Percentiles rank a stretch among this genome's conserved stretches.
Conservation (phyloP, 2,797 vertebrate species). For the Tympanoctomys barrerae region DNA sequence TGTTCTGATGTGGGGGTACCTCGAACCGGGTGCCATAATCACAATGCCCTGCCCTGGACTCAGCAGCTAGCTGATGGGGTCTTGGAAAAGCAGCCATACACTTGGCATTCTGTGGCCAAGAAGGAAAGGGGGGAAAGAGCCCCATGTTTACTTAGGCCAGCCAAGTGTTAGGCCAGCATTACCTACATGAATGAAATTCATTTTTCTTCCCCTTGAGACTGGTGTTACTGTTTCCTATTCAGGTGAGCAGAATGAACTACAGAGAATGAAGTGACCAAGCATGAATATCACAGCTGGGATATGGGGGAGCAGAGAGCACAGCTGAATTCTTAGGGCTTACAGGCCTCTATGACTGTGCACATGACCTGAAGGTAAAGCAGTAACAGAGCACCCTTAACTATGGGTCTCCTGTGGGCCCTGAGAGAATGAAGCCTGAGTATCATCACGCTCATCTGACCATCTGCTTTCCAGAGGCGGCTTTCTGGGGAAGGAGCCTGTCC, state of each 20-base stretch:
- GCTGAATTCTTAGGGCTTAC: rapidly evolving
- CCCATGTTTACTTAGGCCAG: rapidly evolving
- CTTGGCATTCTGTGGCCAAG: neutral
- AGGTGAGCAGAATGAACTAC: neutral
- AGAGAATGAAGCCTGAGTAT: neutral
- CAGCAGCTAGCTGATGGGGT: rapidly evolving
- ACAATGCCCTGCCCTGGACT: neutral
- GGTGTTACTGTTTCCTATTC: neutral
- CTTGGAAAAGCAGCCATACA: neutral
- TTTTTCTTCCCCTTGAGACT: neutral
- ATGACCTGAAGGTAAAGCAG: rapidly evolving
- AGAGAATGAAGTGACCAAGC: neutral
- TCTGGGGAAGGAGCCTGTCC: neutral
- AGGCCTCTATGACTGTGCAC: neutral
- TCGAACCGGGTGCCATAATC: neutral
- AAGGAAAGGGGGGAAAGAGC: neutral
- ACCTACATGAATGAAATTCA: neutral
- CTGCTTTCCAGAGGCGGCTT: neutral
- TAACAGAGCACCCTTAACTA: neutral
- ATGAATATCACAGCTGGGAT: rapidly evolving
- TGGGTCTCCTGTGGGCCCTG: neutral
- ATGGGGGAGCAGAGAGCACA: rapidly evolving
- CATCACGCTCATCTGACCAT: neutral
- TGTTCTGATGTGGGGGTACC: neutral
- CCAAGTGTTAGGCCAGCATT: too few species aligned